A percentile compares a stretch with the other conserved stretches of the same genome.
Evolutionary conservation across 2,888 invertebrate species (phyloP).

Genomic region (Plebejus anna): DNA sequence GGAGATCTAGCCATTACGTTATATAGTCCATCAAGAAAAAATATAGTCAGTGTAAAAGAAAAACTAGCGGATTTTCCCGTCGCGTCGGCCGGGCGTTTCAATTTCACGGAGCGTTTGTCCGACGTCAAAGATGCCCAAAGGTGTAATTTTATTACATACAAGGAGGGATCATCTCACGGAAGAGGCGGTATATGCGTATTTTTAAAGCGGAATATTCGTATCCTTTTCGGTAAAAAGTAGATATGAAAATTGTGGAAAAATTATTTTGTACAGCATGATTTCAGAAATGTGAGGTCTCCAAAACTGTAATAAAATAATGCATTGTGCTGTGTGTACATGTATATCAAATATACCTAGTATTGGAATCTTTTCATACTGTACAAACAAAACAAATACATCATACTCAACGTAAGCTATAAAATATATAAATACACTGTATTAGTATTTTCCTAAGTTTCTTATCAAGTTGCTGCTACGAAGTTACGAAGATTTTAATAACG

Average conservation of each 20-base stretch:
- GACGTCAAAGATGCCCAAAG: constrained; percentile 73
- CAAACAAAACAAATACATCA: not conserved
- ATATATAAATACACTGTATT: not conserved
- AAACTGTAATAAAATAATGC: not conserved
- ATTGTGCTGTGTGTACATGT: too few relatives aligned
- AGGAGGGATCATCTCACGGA: constrained; percentile 22
- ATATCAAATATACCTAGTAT: too few relatives aligned
- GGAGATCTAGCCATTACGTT: not conserved
- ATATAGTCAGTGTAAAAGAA: constrained; percentile 21
- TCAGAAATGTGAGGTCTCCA: not conserved
- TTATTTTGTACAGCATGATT: not conserved
- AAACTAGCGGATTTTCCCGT: constrained; percentile 33
- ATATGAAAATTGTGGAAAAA: not conserved
- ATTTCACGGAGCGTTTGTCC: constrained; percentile 77
- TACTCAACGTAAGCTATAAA: not conserved
- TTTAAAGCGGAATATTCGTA: not conserved
- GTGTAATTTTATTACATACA: constrained; percentile 66
- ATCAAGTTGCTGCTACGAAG: constrained; percentile 10
- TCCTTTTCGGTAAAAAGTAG: not conserved
- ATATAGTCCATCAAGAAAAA: constrained; percentile 14
- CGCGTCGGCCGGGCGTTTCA: constrained; percentile 58
- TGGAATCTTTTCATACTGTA: too few relatives aligned
- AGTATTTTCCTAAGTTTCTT: constrained; percentile 10
- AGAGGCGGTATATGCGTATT: not conserved
- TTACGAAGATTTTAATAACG: constrained; percentile 33